phyloP scores from a whole-genome alignment of 2,888 invertebrate species.

The Epirrhoe alternata region DNA sequence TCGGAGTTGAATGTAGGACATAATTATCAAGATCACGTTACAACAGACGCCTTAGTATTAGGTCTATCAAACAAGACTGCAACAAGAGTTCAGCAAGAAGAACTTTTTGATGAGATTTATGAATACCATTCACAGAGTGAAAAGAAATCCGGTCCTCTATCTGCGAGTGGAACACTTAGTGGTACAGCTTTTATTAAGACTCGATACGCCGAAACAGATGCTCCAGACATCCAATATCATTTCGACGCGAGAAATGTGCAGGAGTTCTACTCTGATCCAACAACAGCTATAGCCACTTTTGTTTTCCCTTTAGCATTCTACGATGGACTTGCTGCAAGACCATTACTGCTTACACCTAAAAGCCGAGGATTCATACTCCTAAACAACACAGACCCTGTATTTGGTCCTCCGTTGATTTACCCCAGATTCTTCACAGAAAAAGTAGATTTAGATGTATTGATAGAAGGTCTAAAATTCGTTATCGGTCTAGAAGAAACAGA shows the following conservation, averaged over 20 bases:
- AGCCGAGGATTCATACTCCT: slow-evolving; percentile 87
- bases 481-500: slow-evolving; percentile 85
- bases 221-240: slow-evolving; percentile 88
- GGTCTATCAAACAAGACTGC: slow-evolving; percentile 82
- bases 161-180: slow-evolving; percentile 82
- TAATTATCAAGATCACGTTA: slow-evolving; percentile 91
- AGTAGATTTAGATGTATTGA: slow-evolving; percentile 86
- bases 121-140: slow-evolving; percentile 69
- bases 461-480: slow-evolving; percentile 86
- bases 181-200: slow-evolving; percentile 87
- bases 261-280: slow-evolving; percentile 86
- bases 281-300: slow-evolving; percentile 72
- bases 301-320: slow-evolving; percentile 86
- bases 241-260: slow-evolving; percentile 85
- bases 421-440: slow-evolving; percentile 88
- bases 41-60: slow-evolving; percentile 83
- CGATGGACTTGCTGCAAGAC: slow-evolving; percentile 85
- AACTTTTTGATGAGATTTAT: slow-evolving; percentile 72
- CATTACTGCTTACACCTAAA: slow-evolving; percentile 86
- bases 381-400: slow-evolving; percentile 88
- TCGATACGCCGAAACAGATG: slow-evolving; percentile 66
- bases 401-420: slow-evolving; percentile 89
- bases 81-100: slow-evolving; percentile 69
- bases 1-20: slow-evolving; percentile 88
- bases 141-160: slow-evolving; percentile 79